Percentiles rank a stretch among this genome's conserved stretches.
Evolutionary conservation across 2,113 vertebrate genomes (phyloP).

Genomic region (Urocolius indicus): DNA sequence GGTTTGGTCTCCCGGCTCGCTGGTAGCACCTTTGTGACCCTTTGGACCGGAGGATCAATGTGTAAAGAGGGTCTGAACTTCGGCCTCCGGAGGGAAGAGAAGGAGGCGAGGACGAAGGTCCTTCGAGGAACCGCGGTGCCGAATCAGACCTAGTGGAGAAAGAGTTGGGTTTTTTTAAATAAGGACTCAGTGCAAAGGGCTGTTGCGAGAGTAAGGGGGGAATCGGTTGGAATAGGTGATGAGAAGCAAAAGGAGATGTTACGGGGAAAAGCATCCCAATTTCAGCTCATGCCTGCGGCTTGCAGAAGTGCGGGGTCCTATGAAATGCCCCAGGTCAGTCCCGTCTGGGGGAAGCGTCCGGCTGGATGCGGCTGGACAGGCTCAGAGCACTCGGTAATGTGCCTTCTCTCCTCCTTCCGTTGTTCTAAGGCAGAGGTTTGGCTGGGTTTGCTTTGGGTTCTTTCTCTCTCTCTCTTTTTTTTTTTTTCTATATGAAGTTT

Average conservation of each 20-base stretch:
- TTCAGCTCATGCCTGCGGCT: neutral
- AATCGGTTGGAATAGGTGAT: neutral
- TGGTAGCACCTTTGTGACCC: neutral
- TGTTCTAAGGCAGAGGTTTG: neutral
- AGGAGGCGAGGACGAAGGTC: neutral
- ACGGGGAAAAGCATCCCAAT: accelerated
- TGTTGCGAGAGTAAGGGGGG: accelerated
- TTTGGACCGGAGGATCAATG: neutral
- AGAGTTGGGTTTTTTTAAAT: neutral
- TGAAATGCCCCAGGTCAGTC: accelerated
- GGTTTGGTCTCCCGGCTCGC: neutral
- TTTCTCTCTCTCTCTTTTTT: neutral
- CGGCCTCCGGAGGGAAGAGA: neutral
- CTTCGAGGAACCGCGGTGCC: neutral
- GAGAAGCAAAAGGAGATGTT: neutral
- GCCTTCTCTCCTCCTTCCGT: too few species aligned
- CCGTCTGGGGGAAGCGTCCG: accelerated
- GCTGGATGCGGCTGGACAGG: neutral
- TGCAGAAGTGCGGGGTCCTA: neutral
- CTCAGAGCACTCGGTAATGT: accelerated
- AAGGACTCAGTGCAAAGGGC: neutral
- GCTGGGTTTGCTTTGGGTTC: neutral
- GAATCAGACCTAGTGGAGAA: neutral
- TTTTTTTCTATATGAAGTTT: neutral
- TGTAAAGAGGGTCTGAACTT: neutral